Evolutionary conservation across 2,888 invertebrate genomes (phyloP), one percentile per base, ranked within the genome.

Genomic region (Ditula angustiorana): DNA sequence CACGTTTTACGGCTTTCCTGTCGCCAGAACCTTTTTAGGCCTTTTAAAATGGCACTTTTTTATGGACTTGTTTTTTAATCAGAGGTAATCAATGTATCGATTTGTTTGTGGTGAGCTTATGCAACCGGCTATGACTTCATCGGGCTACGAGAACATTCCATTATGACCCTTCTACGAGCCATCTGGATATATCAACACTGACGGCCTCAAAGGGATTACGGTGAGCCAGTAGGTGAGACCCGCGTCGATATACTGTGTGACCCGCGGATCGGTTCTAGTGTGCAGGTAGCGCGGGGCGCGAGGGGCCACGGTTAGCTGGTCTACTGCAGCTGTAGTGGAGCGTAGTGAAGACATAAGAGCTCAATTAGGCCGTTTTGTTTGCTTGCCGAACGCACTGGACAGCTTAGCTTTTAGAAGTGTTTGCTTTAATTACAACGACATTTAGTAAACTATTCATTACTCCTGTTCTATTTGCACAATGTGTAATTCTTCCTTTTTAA

Each of bases 1-100:
- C 80, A 75, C 76, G 80, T 85, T 86, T 84, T 85, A 85, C 76
- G 76, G 76, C 81, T 80, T 82, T 79, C 73, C 73, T 71, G 70
- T 72, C 62, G 70, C 60, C 60, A 62, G 50, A 24, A 53, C 50
- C 57, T 67, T 61, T 50, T 66, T 67, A 58, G 63, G 63, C 63
- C 52, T 63, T 58, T 63, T 57, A 63, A 30, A 49, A 63, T 57
- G 37, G 16, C 37, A 13, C 24, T 49, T 44, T 61, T 61, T 62
- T 62, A 56, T 56, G 47, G 21, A 37, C 46, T 16, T 24, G 24
- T 26, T 61, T 52, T 37, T 57, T 55, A 47, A 49, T 56, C 55
- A 57, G 57, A 50, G 16, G 19, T 19, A 50, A 50, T 50, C 33
- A 16, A 8, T 33, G 24, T 26, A 55, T 47, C 24, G 53, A 47